Base-by-base conservation (phyloP, 1,140 invertebrate genomes). In the Holcopasites calliopsidis region DNA sequence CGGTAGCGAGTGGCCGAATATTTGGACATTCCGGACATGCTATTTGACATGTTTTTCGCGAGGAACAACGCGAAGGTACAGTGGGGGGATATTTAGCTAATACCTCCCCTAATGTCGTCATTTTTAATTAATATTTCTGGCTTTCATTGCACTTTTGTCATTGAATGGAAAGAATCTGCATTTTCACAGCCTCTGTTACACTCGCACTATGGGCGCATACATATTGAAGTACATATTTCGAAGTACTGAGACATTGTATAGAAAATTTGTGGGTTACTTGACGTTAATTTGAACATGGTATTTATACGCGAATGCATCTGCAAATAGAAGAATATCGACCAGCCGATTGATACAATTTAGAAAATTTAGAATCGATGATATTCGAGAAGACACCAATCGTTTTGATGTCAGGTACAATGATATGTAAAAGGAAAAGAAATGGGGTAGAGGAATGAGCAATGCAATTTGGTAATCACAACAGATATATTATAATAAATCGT, bases 401-500 rank as follows among this genome's bases (percentile, higher is more conserved):
- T n/a, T n/a, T n/a, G n/a, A n/a, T n/a, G n/a, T n/a, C n/a, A n/a
- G n/a, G n/a, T n/a, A n/a, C n/a, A n/a, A n/a, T n/a, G n/a, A n/a
- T n/a, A n/a, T n/a, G n/a, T n/a, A n/a, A n/a, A n/a, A n/a, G n/a
- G n/a, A n/a, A n/a, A n/a, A n/a, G n/a, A n/a, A n/a, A 16, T n/a
- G 44, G 50, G 38, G 64, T 40, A 50, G 35, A 64, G 68, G 57
- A 60, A 69, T 23, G 18, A 18, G 26, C 55, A 50, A 80, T 42
- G 10, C 55, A 35, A 65, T 71, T 86, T 85, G 52, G 76, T 89
- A 89, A 89, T 90, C 88, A 87, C 88, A 90, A 89, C 89, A 89
- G 86, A 90, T 89, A n/a, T n/a, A 90, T 87, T 87, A 87, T 90
- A 89, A 90, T 90, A 89, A 89, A 90, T 55, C 81, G 88, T 89